A percentile compares a stretch with the other conserved stretches of the same genome.
These are phyloP conservation scores for Cherax quadricarinatus DNA, from an alignment of 1,140 invertebrate species.

Conservation along the genomic window DNA sequence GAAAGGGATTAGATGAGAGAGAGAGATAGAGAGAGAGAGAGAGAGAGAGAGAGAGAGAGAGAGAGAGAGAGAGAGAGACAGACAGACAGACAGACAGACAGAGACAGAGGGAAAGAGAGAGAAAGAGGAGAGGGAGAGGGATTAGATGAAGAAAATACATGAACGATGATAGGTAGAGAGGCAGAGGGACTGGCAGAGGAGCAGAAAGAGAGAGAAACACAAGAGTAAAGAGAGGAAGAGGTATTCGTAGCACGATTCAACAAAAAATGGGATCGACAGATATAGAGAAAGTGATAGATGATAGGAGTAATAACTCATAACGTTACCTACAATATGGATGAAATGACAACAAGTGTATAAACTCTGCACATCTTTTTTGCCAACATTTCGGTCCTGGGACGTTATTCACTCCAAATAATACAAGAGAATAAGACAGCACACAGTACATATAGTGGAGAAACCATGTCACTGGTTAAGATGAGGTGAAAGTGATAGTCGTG, in stretches of 20 bases:
- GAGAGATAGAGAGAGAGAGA: background rate
- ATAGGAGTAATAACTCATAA: background rate
- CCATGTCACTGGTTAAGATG: too few relatives aligned
- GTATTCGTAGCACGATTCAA: background rate
- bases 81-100: background rate
- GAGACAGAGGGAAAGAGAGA: slow-evolving; percentile 13
- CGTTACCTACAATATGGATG: too few relatives aligned
- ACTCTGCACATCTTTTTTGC: too few relatives aligned
- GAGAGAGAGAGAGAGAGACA: background rate
- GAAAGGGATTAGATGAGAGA: too few relatives aligned
- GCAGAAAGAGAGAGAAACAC: background rate
- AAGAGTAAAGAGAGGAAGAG: background rate
- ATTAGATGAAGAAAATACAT: background rate
- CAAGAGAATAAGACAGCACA: too few relatives aligned
- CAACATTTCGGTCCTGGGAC: too few relatives aligned
- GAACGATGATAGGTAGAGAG: background rate
- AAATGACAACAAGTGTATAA: too few relatives aligned
- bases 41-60: background rate
- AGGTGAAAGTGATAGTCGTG: too few relatives aligned
- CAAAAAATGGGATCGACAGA: background rate
- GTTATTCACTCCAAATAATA: too few relatives aligned
- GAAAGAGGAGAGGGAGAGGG: background rate
- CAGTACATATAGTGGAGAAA: too few relatives aligned
- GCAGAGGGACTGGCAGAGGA: background rate
- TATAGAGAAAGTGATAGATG: background rate